phyloP scores from a whole-genome alignment of 1,140 invertebrate species.

The Coboldia fuscipes region DNA sequence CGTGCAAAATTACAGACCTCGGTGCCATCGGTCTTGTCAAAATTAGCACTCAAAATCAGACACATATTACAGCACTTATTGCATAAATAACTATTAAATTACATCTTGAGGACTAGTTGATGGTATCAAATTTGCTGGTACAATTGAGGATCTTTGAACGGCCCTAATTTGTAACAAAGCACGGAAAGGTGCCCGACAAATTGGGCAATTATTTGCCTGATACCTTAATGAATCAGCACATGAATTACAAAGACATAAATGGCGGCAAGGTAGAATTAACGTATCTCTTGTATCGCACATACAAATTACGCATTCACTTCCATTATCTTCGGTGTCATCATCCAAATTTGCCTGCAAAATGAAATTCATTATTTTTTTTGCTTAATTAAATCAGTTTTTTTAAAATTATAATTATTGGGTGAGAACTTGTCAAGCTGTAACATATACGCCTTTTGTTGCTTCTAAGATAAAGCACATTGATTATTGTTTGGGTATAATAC shows the following conservation, averaged over 20 bases:
- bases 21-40: too few relatives aligned
- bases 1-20: too few relatives aligned
- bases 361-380: neutral
- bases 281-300: constrained; percentile 97
- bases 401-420: constrained; percentile 2
- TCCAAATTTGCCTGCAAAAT: constrained; percentile 38
- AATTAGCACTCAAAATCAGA: too few relatives aligned
- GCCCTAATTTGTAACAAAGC: constrained; percentile 91
- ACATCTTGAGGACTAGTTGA: constrained; percentile 28
- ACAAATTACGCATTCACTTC: constrained; percentile 97
- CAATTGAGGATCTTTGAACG: constrained; percentile 53
- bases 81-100: constrained; percentile 7
- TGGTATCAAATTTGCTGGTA: constrained; percentile 16
- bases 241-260: constrained; percentile 90
- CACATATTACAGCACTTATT: too few relatives aligned
- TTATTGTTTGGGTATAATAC: too few relatives aligned
- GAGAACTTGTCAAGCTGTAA: too few relatives aligned
- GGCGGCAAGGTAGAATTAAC: constrained; percentile 90
- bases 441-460: too few relatives aligned
- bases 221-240: constrained; percentile 94
- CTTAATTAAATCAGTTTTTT: too few relatives aligned
- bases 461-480: too few relatives aligned
- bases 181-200: constrained; percentile 91
- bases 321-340: constrained; percentile 87
- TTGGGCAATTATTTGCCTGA: constrained; percentile 96